phyloP scores from a whole-genome alignment of 2,797 vertebrate species.

The Passerculus sandwichensis region DNA sequence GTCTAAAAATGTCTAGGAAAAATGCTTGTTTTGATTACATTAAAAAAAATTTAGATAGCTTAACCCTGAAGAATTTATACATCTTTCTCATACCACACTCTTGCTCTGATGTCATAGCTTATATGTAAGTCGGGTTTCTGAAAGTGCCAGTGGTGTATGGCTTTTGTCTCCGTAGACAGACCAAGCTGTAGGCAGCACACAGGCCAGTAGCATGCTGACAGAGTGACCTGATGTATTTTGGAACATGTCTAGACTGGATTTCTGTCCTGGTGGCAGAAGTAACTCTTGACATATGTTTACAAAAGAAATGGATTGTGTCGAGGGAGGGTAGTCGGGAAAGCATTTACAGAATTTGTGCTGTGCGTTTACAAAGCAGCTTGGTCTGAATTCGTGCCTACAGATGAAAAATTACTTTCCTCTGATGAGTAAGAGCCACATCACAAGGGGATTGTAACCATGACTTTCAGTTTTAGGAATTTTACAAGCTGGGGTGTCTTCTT shows the following conservation, averaged over 20 bases:
- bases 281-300: background rate
- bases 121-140: background rate
- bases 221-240: background rate
- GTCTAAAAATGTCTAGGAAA: background rate
- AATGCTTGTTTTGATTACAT: background rate
- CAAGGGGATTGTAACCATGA: background rate
- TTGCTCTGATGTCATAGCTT: background rate
- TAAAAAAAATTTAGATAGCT: background rate
- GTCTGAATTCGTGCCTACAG: background rate
- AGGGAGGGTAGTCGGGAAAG: background rate
- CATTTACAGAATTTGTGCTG: constrained; percentile 1
- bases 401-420: background rate
- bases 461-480: background rate
- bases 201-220: background rate
- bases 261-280: background rate
- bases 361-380: background rate
- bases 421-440: background rate
- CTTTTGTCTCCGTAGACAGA: background rate
- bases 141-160: background rate
- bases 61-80: constrained; percentile 1
- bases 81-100: background rate
- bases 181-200: background rate
- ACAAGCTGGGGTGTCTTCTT: background rate
- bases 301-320: background rate
- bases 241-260: background rate